Conservation (phyloP, 2,797 vertebrate species). For the Alfaro cultratus region DNA sequence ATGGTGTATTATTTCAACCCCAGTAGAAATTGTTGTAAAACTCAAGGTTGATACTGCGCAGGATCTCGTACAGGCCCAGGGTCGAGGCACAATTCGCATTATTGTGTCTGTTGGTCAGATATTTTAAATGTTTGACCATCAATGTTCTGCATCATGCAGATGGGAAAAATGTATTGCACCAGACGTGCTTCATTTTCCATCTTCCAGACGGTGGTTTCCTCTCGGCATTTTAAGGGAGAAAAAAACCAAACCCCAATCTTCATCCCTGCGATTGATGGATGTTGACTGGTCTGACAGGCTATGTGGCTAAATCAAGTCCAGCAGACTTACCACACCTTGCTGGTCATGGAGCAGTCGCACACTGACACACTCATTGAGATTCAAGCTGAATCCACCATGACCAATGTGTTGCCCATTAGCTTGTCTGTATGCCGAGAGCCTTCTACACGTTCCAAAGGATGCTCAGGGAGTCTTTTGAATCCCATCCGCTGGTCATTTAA, state of each 20-base stretch:
- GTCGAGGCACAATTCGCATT: not conserved
- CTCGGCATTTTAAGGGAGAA: slow-evolving; percentile 52
- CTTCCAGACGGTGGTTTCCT: slow-evolving; percentile 44
- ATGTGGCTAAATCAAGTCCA: slow-evolving; percentile 76
- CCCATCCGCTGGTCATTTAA: slow-evolving; percentile 78
- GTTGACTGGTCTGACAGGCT: slow-evolving; percentile 68
- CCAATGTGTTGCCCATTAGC: slow-evolving; percentile 81
- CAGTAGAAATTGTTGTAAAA: not conserved
- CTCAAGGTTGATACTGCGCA: not conserved
- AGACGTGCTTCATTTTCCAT: slow-evolving; percentile 43
- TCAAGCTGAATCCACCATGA: slow-evolving; percentile 78
- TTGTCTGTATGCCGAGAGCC: slow-evolving; percentile 73
- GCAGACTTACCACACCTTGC: slow-evolving; percentile 76
- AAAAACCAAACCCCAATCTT: slow-evolving; percentile 33
- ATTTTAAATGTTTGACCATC: not conserved
- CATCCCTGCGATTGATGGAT: slow-evolving; percentile 61
- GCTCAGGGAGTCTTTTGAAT: slow-evolving; percentile 69
- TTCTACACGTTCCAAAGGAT: slow-evolving; percentile 75
- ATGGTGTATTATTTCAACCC: not conserved
- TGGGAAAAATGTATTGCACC: slow-evolving; percentile 64
- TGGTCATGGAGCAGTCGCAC: slow-evolving; percentile 71
- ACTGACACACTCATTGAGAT: slow-evolving; percentile 80
- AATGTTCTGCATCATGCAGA: slow-evolving; percentile 40
- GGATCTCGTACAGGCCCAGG: not conserved
- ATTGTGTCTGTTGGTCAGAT: not conserved